These are phyloP conservation scores for Actinernus sp. DNA, from an alignment of 92 coral and sea anemone genomes.

Conservation along the genomic window DNA sequence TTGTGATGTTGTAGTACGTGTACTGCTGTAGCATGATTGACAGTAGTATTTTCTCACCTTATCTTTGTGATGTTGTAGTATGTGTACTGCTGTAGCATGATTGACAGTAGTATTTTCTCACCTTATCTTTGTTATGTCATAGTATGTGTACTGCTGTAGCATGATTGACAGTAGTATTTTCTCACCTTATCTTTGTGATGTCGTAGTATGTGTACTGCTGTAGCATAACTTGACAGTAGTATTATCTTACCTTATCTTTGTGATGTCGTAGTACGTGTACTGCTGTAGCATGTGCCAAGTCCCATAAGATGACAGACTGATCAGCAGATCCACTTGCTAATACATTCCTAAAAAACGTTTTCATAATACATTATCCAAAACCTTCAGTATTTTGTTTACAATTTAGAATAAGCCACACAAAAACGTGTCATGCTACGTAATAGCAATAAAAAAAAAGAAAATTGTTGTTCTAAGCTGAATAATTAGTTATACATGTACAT, in stretches of 20 bases:
- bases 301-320: constrained; percentile 89
- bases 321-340: constrained; percentile 97
- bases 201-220: constrained; percentile 77
- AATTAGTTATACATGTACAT: too few relatives aligned
- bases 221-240: too few relatives aligned
- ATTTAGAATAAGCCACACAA: too few relatives aligned
- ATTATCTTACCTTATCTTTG: constrained; percentile 78
- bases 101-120: too few relatives aligned
- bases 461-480: not conserved
- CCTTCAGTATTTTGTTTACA: too few relatives aligned
- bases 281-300: constrained; percentile 75
- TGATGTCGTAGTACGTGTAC: constrained; percentile 87
- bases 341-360: constrained; percentile 73
- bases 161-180: not conserved
- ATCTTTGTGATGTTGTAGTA: constrained; percentile 83
- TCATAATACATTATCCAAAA: too few relatives aligned
- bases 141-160: constrained; percentile 83
- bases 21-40: too few relatives aligned
- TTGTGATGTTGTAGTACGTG: too few relatives aligned
- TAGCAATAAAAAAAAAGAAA: constrained; percentile 1
- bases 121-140: constrained; percentile 91
- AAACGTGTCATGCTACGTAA: too few relatives aligned
- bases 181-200: constrained; percentile 92
- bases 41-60: too few relatives aligned
- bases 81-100: constrained; percentile 87